A percentile compares a stretch with the other conserved stretches of the same genome.
These are phyloP conservation scores for Patiria pectinifera DNA, from an alignment of 53 echinoderm and acorn worm species.

Conservation along the genomic window DNA sequence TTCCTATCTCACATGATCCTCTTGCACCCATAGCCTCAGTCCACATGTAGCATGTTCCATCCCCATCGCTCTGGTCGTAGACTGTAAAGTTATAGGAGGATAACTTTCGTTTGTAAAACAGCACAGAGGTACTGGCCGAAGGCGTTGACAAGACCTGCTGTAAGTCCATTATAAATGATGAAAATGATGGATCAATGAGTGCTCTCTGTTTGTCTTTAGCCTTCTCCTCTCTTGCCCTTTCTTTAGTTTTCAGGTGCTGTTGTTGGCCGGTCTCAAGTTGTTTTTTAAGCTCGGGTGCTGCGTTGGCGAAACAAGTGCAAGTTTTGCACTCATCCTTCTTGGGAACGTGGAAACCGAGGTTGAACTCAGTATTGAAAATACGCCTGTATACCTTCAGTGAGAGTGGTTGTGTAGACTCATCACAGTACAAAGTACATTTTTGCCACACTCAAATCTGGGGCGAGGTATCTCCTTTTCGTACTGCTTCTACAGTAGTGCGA, in stretches of 20 bases:
- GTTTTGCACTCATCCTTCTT: constrained; percentile 41
- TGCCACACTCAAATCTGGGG: neutral
- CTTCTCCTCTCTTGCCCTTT: constrained; percentile 13
- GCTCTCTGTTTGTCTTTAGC: constrained; percentile 18
- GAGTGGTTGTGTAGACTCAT: neutral
- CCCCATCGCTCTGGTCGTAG: constrained; percentile 24
- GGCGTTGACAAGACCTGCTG: constrained; percentile 51
- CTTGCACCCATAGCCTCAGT: constrained; percentile 28
- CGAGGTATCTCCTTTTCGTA: neutral
- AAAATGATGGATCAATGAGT: neutral
- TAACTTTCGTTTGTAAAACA: constrained; percentile 61
- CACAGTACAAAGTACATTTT: constrained; percentile 15
- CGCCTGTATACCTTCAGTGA: neutral
- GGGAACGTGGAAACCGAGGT: constrained; percentile 41
- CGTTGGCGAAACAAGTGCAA: constrained; percentile 3
- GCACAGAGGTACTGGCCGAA: constrained; percentile 11
- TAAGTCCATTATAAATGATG: constrained; percentile 34
- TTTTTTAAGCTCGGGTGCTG: constrained; percentile 5
- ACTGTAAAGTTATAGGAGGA: constrained; percentile 57
- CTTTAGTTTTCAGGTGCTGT: neutral
- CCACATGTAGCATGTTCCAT: constrained; percentile 43
- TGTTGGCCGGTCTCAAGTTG: neutral
- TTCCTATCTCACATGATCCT: constrained; percentile 51
- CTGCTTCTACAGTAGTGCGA: constrained; percentile 49
- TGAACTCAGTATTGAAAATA: constrained; percentile 30